Evolutionary conservation across 1,140 invertebrate genomes (phyloP).

Genomic region (Drosophila pachea): DNA sequence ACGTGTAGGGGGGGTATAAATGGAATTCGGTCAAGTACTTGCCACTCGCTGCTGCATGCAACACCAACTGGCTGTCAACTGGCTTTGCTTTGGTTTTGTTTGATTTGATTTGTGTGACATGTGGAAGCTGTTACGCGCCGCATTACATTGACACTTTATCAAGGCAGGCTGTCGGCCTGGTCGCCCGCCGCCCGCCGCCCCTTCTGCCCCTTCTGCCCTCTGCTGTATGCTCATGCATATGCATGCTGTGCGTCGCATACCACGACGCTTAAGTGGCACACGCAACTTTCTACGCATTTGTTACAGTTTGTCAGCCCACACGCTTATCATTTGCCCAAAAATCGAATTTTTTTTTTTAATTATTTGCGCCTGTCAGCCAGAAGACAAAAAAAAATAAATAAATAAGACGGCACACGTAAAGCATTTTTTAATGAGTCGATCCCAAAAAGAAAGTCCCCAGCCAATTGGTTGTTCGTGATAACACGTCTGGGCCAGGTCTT

Average conservation of each 20-base stretch:
- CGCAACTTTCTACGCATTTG: conserved; percentile 70
- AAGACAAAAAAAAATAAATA: conserved; percentile 31
- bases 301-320: conserved; percentile 58
- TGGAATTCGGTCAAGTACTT: conserved; percentile 76
- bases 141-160: conserved; percentile 72
- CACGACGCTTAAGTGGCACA: conserved; percentile 3
- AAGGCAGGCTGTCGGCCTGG: conserved; percentile 11
- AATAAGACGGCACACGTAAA: conserved; percentile 49
- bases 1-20: conserved; percentile 9
- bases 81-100: conserved; percentile 47
- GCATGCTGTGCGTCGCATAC: conserved; percentile 5
- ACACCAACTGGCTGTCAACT: conserved; percentile 30
- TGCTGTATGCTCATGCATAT: conserved; percentile 46
- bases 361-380: conserved; percentile 69
- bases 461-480: conserved; percentile 66
- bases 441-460: conserved; percentile 64
- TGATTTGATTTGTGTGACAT: conserved; percentile 73
- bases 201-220: background rate
- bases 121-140: conserved; percentile 60
- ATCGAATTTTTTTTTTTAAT: conserved; percentile 53
- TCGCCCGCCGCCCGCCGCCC: background rate
- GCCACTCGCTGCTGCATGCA: conserved; percentile 41
- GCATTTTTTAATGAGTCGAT: conserved; percentile 69
- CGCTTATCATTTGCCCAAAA: conserved; percentile 58
- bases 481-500: conserved; percentile 55